These are phyloP conservation scores for Spea multiplicata DNA, from an alignment of 2,113 vertebrate genomes.

Conservation along the genomic window DNA sequence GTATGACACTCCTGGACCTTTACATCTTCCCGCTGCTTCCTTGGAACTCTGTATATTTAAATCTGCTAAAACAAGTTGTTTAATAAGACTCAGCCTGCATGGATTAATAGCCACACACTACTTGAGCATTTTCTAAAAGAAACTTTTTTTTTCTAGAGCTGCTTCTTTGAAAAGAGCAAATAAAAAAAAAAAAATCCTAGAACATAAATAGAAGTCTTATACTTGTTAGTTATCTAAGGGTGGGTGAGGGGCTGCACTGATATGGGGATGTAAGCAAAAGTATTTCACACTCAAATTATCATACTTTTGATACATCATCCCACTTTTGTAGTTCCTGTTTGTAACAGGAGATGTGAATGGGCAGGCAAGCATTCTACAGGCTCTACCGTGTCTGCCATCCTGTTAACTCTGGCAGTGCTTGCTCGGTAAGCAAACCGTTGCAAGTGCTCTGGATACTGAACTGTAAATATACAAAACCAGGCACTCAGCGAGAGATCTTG, in stretches of 20 bases:
- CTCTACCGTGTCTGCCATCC: neutral
- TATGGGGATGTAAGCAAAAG: conserved; percentile 16
- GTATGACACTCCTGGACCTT: conserved; percentile 61
- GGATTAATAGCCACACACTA: neutral
- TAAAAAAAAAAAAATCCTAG: neutral
- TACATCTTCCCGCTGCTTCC: conserved; percentile 64
- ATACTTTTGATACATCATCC: conserved; percentile 6
- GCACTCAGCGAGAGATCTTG: too few species aligned
- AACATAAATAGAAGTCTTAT: neutral
- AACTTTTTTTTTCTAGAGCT: neutral
- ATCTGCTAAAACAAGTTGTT: conserved; percentile 43
- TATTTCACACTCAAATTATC: neutral
- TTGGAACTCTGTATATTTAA: conserved; percentile 55
- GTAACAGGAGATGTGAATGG: neutral
- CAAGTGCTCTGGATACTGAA: too few species aligned
- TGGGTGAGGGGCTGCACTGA: neutral
- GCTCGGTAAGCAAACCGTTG: too few species aligned
- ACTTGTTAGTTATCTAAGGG: conserved; percentile 22
- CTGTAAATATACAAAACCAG: too few species aligned
- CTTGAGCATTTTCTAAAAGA: conserved; percentile 10
- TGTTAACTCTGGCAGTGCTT: neutral
- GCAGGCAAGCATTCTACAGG: neutral
- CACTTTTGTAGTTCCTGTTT: neutral
- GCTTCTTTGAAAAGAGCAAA: too few species aligned
- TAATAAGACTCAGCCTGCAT: conserved; percentile 1